These are phyloP conservation scores for Gambelia wislizenii DNA, from an alignment of 2,797 vertebrate species.

Conservation along the genomic window DNA sequence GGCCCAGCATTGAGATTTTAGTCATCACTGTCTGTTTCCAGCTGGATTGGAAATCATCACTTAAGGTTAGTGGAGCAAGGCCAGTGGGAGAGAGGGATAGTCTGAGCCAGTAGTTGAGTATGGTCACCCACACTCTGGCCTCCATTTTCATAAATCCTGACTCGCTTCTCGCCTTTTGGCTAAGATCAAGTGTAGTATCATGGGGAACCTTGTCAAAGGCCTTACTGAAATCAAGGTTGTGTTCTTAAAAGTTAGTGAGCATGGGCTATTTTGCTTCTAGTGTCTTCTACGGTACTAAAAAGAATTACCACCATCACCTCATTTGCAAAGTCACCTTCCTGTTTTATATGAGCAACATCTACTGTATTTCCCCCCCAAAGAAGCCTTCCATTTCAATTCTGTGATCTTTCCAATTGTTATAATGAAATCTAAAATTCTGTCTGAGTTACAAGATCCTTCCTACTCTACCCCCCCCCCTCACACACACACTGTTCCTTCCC, in stretches of 20 bases:
- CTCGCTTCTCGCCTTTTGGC: too few species aligned
- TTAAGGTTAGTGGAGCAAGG: too few species aligned
- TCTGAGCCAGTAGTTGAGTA: too few species aligned
- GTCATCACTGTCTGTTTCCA: too few species aligned
- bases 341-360: background rate
- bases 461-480: background rate
- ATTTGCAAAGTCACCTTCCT: background rate
- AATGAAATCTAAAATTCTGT: conserved; percentile 39
- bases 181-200: too few species aligned
- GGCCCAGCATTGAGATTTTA: too few species aligned
- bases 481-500: conserved; percentile 15
- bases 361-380: background rate
- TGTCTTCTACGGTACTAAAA: background rate
- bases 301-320: background rate
- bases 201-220: too few species aligned
- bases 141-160: too few species aligned
- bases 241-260: background rate
- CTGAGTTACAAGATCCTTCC: background rate
- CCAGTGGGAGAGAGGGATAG: too few species aligned
- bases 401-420: conserved; percentile 38
- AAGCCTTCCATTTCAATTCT: background rate
- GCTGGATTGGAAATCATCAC: too few species aligned
- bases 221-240: too few species aligned
- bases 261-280: background rate
- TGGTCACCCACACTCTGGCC: too few species aligned